phyloP scores from a whole-genome alignment of 2,113 vertebrate species.

The Malurus melanocephalus region DNA sequence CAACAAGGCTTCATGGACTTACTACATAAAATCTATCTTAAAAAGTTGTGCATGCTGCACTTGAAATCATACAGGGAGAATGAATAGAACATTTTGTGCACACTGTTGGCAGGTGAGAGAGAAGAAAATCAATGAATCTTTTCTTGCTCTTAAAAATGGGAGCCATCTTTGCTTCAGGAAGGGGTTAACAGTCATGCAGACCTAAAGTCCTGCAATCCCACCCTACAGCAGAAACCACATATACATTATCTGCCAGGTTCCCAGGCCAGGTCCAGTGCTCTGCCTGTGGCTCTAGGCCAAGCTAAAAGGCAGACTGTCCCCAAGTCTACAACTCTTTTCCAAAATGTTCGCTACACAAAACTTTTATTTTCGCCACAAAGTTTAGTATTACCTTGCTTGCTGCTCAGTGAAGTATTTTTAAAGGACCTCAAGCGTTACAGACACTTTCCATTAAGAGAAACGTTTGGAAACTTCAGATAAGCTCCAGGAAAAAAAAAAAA shows the following conservation, averaged over 20 bases:
- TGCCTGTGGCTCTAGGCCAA: not conserved
- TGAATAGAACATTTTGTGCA: not conserved
- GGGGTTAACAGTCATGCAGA: not conserved
- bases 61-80: not conserved
- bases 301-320: not conserved
- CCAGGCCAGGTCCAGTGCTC: not conserved
- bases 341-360: not conserved
- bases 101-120: fast-evolving
- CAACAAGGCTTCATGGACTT: not conserved
- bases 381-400: not conserved
- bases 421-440: slow-evolving; percentile 11
- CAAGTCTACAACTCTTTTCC: not conserved
- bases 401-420: not conserved
- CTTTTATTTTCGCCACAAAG: not conserved
- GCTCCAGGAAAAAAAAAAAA: not conserved
- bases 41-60: not conserved
- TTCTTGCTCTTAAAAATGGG: not conserved
- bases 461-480: slow-evolving; percentile 35
- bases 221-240: not conserved
- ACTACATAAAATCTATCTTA: not conserved
- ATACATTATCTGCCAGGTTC: not conserved
- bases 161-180: not conserved
- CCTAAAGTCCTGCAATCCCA: not conserved
- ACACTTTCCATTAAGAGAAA: slow-evolving; percentile 29
- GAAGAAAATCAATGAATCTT: not conserved